Percentiles rank a stretch among this genome's conserved stretches.
These are phyloP conservation scores for Lampris megalopsis DNA, from an alignment of 2,113 vertebrate genomes.

Conservation along the genomic window DNA sequence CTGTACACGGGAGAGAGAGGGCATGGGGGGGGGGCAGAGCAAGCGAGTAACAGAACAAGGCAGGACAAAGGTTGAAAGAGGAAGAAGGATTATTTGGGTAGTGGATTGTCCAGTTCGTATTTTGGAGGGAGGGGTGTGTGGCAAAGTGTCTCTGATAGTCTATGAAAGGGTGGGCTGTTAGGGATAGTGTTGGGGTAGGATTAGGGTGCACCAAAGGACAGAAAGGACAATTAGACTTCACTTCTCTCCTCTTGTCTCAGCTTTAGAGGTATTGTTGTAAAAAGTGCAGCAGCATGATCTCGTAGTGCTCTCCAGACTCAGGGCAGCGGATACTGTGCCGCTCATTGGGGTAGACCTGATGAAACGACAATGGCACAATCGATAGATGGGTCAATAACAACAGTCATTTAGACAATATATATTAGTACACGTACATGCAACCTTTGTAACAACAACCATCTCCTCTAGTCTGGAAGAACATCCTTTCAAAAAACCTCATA, in stretches of 20 bases:
- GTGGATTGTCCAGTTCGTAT: conserved; percentile 37
- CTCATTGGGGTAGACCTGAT: conserved; percentile 97
- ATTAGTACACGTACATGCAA: too few relatives aligned
- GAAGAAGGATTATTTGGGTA: conserved; percentile 1
- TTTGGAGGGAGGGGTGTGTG: conserved; percentile 39
- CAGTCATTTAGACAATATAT: too few relatives aligned
- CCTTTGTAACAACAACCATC: too few relatives aligned
- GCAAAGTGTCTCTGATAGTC: conserved; percentile 32
- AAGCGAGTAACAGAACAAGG: conserved; percentile 28
- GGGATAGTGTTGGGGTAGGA: conserved; percentile 23
- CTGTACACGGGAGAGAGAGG: conserved; percentile 29
- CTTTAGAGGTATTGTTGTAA: conserved; percentile 97
- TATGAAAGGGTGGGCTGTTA: conserved; percentile 5
- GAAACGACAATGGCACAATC: not conserved
- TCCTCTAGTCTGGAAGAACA: too few relatives aligned
- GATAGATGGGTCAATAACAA: not conserved
- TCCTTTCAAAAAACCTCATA: too few relatives aligned
- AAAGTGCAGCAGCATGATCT: conserved; percentile 99
- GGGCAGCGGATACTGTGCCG: conserved; percentile 99
- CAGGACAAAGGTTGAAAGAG: conserved; percentile 16
- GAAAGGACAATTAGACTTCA: conserved; percentile 60
- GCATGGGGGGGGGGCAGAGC: not conserved
- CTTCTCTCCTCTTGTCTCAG: conserved; percentile 59
- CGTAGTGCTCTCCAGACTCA: conserved; percentile 98
- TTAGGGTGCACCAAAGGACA: conserved; percentile 49